Conservation (phyloP, 2,888 invertebrate genomes). For the Phania funesta region DNA sequence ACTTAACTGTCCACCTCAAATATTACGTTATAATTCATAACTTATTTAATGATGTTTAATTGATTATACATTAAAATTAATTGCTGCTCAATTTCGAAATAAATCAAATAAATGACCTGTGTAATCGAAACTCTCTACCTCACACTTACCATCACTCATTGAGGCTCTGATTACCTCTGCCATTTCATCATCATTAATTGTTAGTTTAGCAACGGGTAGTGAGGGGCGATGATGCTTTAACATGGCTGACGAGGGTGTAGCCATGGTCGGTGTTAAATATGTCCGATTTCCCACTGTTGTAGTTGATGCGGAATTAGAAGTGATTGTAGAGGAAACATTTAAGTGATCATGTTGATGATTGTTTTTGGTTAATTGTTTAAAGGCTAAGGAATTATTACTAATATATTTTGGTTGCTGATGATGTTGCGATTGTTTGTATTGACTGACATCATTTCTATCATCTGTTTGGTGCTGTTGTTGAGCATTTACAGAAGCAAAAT, state of each 20-base stretch:
- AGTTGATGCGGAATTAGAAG: constrained; percentile 24
- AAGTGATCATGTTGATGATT: constrained; percentile 55
- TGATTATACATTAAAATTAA: no score
- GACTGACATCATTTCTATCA: constrained; percentile 53
- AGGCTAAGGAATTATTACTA: constrained; percentile 69
- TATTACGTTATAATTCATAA: background rate
- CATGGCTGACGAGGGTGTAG: constrained; percentile 61
- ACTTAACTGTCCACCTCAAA: background rate
- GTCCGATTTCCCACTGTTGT: constrained; percentile 52
- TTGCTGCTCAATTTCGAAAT: no score
- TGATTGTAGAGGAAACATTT: constrained; percentile 50
- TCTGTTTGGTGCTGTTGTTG: constrained; percentile 55
- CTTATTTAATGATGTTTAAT: no score
- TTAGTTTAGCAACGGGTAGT: constrained; percentile 76
- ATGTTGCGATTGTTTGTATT: constrained; percentile 45
- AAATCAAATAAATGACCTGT: no score
- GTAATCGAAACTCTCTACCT: background rate
- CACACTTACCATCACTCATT: constrained; percentile 76
- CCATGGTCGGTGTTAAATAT: constrained; percentile 56
- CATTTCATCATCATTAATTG: constrained; percentile 78
- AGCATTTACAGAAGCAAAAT: constrained; percentile 51
- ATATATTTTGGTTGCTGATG: constrained; percentile 58
- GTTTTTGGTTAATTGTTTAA: constrained; percentile 71
- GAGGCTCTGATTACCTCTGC: constrained; percentile 77
- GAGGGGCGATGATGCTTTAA: constrained; percentile 76